Evolutionary conservation across 2,113 vertebrate species (phyloP).

Genomic region (Panthera tigris): DNA sequence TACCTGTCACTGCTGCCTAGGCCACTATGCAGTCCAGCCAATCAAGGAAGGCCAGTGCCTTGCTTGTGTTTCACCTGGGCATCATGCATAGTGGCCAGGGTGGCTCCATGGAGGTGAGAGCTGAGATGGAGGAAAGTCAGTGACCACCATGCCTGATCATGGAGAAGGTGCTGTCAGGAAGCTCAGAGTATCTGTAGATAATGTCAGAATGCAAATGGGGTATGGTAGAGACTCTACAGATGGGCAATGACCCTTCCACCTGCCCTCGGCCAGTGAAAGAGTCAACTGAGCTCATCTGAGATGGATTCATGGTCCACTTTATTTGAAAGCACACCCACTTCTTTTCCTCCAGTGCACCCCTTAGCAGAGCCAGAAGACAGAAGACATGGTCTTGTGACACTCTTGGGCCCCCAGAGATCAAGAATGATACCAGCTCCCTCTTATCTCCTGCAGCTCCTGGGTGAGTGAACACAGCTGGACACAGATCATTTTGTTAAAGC

Average conservation of each 20-base stretch:
- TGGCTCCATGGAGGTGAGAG: neutral
- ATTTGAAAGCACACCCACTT: neutral
- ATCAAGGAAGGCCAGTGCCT: neutral
- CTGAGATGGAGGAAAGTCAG: neutral
- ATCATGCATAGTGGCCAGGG: neutral
- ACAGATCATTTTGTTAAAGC: neutral
- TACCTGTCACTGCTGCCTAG: neutral
- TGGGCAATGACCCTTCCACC: neutral
- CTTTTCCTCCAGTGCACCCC: neutral
- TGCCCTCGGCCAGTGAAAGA: neutral
- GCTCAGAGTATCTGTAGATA: neutral
- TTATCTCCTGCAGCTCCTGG: neutral
- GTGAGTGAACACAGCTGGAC: neutral
- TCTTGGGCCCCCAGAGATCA: neutral
- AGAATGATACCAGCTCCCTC: neutral
- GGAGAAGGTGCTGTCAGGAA: neutral
- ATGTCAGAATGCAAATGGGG: neutral
- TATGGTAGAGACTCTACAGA: neutral
- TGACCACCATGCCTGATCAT: neutral
- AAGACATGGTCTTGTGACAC: accelerated
- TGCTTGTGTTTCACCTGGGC: neutral
- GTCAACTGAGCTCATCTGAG: neutral
- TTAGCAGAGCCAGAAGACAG: neutral
- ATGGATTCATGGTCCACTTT: neutral
- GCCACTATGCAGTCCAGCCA: neutral